A percentile compares a stretch with the other conserved stretches of the same genome.
Evolutionary conservation across 1,140 invertebrate species (phyloP).

Genomic region (Lutraria rhynchaena): DNA sequence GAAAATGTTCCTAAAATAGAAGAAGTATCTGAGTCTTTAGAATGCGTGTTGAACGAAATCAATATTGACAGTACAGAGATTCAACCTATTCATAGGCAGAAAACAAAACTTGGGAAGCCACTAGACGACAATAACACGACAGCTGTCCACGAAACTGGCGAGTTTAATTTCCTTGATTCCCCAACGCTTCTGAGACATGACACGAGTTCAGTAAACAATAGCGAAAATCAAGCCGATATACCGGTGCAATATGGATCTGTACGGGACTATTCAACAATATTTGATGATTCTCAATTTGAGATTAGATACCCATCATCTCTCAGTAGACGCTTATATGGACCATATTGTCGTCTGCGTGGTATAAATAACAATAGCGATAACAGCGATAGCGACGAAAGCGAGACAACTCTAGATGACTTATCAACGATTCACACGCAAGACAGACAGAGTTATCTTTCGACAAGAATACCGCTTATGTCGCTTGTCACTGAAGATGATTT

Average conservation of each 20-base stretch:
- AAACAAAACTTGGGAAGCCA: too few relatives aligned
- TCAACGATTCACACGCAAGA: not conserved
- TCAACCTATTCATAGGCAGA: too few relatives aligned
- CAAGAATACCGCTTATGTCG: too few relatives aligned
- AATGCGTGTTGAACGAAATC: too few relatives aligned
- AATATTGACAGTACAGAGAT: too few relatives aligned
- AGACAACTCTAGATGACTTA: slow-evolving; percentile 26
- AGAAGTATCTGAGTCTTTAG: too few relatives aligned
- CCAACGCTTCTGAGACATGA: not conserved
- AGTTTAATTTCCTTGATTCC: slow-evolving; percentile 2
- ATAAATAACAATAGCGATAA: not conserved
- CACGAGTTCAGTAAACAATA: not conserved
- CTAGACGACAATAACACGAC: not conserved
- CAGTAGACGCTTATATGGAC: slow-evolving; percentile 41
- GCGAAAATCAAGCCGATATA: too few relatives aligned
- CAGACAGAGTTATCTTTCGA: not conserved
- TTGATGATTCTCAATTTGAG: slow-evolving; percentile 24
- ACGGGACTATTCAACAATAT: not conserved
- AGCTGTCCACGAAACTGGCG: slow-evolving; percentile 3
- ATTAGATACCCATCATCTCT: slow-evolving; percentile 42
- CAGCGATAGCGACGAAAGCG: slow-evolving; percentile 13
- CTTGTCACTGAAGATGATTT: too few relatives aligned
- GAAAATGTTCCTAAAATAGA: too few relatives aligned
- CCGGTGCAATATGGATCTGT: too few relatives aligned
- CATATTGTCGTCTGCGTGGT: slow-evolving; percentile 25